Evolutionary conservation across 2,888 invertebrate species (phyloP).

Genomic region (Oscheius sp.): DNA sequence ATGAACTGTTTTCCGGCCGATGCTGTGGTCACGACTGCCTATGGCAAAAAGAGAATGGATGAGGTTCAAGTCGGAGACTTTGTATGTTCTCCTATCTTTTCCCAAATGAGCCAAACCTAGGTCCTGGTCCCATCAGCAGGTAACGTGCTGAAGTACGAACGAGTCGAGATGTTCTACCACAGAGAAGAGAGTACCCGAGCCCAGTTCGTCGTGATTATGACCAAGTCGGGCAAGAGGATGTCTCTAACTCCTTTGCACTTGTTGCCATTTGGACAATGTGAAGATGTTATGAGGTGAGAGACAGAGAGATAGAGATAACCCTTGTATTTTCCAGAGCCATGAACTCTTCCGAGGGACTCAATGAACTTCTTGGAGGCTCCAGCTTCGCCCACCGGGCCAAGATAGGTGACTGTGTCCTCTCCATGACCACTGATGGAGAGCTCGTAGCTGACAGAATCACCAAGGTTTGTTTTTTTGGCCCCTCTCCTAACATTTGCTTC

Average conservation of each 20-base stretch:
- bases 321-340: constrained; percentile 24
- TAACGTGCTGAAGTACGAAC: constrained; percentile 65
- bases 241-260: constrained; percentile 67
- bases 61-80: constrained; percentile 69
- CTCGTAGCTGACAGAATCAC: constrained; percentile 61
- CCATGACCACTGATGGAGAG: constrained; percentile 47
- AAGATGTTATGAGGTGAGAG: constrained; percentile 36
- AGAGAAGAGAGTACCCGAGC: constrained; percentile 63
- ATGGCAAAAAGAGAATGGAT: constrained; percentile 66
- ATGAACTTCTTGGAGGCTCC: constrained; percentile 46
- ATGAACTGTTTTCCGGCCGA: constrained; percentile 70
- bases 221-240: constrained; percentile 62
- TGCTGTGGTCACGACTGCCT: constrained; percentile 59
- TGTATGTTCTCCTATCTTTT: constrained; percentile 41
- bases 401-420: constrained; percentile 68
- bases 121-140: constrained; percentile 68
- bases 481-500: constrained; percentile 10
- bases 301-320: neutral
- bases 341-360: constrained; percentile 42
- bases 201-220: constrained; percentile 63
- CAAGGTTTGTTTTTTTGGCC: constrained; percentile 48
- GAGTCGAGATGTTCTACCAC: constrained; percentile 72
- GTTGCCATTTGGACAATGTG: constrained; percentile 66
- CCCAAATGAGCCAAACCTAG: constrained; percentile 29
- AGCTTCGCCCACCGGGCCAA: constrained; percentile 48